A percentile compares a stretch with the other conserved stretches of the same genome.
Conservation (phyloP, 2,797 vertebrate genomes). For the Garrulus glandarius region DNA sequence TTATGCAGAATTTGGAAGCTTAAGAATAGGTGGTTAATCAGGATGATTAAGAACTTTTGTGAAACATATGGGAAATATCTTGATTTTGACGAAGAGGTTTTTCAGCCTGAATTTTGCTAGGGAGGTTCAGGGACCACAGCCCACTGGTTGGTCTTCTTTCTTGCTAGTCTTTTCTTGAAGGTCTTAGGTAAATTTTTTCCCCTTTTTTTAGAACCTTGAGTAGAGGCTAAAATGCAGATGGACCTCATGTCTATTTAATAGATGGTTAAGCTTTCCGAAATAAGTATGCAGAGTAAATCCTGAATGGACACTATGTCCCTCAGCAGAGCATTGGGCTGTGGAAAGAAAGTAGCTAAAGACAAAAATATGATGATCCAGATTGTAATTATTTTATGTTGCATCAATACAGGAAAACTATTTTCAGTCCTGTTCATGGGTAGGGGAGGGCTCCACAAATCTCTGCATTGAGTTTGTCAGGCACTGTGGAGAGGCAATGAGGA, state of each 20-base stretch:
- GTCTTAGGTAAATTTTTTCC: fast-evolving
- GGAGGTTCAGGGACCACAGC: not conserved
- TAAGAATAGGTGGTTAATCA: not conserved
- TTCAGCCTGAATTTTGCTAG: not conserved
- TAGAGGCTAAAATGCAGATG: not conserved
- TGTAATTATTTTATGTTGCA: not conserved
- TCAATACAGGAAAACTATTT: not conserved
- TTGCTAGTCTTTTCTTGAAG: not conserved
- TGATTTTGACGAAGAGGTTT: not conserved
- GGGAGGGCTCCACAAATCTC: fast-evolving
- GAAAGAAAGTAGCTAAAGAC: not conserved
- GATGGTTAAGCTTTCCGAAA: not conserved
- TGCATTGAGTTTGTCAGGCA: not conserved
- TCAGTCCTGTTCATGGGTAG: not conserved
- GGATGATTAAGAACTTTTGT: not conserved
- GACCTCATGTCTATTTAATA: not conserved
- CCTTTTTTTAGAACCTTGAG: not conserved
- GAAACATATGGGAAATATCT: not conserved
- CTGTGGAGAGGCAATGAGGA: not conserved
- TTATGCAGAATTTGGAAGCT: not conserved
- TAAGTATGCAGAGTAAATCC: not conserved
- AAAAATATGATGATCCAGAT: not conserved
- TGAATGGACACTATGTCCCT: not conserved
- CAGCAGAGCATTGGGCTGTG: not conserved
- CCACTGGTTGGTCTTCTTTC: not conserved